Evolutionary conservation across 2,797 vertebrate species (phyloP).

Genomic region (Chlorospingus semifuscus): DNA sequence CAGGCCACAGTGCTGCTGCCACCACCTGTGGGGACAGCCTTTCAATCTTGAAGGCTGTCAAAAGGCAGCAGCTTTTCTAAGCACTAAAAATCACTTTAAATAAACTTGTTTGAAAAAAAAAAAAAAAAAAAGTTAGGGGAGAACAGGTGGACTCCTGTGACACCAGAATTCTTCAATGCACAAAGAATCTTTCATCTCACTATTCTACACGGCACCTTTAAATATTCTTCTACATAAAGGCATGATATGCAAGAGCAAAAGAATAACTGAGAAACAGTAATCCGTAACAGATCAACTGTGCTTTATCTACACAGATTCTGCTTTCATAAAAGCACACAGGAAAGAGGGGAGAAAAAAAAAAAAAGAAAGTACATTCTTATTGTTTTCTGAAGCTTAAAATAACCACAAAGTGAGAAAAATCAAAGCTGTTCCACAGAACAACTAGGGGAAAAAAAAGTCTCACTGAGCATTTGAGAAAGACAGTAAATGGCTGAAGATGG

Average conservation of each 20-base stretch:
- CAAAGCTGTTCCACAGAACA: slow-evolving; percentile 59
- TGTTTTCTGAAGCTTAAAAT: slow-evolving; percentile 71
- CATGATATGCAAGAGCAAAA: slow-evolving; percentile 63
- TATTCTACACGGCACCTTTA: slow-evolving; percentile 57
- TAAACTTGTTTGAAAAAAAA: slow-evolving; percentile 20
- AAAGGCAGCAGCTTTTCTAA: slow-evolving; percentile 38
- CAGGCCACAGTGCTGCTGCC: neutral
- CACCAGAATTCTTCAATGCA: slow-evolving; percentile 54
- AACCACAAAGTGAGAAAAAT: slow-evolving; percentile 69
- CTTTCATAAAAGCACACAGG: slow-evolving; percentile 58
- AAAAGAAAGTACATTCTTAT: slow-evolving; percentile 47
- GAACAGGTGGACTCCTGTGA: slow-evolving; percentile 64
- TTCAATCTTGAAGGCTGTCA: slow-evolving; percentile 47
- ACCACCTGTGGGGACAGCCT: slow-evolving; percentile 45
- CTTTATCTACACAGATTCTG: slow-evolving; percentile 64
- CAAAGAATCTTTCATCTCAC: slow-evolving; percentile 55
- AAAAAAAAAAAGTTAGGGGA: neutral
- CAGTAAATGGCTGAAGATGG: slow-evolving; percentile 39
- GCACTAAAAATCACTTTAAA: slow-evolving; percentile 52
- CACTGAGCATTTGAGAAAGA: slow-evolving; percentile 42
- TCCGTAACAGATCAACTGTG: slow-evolving; percentile 66
- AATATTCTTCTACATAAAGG: slow-evolving; percentile 67
- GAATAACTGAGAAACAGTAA: slow-evolving; percentile 67
- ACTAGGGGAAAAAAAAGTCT: slow-evolving; percentile 20
- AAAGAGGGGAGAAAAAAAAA: neutral